Evolutionary conservation across 2,797 vertebrate species (phyloP).

Genomic region (Pangasius macronema): DNA sequence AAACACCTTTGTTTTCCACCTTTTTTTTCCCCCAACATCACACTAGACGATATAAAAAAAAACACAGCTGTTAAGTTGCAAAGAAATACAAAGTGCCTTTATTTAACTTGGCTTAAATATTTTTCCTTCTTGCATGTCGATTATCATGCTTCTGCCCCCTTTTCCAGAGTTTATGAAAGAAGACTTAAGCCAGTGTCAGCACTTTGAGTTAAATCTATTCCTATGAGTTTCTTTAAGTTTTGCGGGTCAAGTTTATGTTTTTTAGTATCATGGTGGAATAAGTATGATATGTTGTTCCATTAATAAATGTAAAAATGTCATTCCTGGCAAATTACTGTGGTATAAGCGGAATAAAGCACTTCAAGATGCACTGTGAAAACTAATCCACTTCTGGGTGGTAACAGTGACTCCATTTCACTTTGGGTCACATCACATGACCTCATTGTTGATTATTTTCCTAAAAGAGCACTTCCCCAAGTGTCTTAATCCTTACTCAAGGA

Average conservation of each 20-base stretch:
- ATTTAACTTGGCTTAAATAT: neutral
- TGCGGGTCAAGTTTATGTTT: neutral
- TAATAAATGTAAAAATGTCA: neutral
- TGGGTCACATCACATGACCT: neutral
- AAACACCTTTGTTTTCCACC: constrained; percentile 22
- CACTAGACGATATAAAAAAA: neutral
- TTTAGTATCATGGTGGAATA: neutral
- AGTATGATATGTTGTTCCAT: neutral
- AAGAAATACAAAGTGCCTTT: neutral
- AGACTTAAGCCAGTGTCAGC: neutral
- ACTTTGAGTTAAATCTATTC: neutral
- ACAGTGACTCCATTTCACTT: neutral
- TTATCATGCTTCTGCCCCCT: neutral
- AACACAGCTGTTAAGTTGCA: constrained; percentile 1
- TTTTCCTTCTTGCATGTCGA: neutral
- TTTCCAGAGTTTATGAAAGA: neutral
- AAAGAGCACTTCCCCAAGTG: neutral
- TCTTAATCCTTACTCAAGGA: neutral
- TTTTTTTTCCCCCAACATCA: constrained; percentile 14
- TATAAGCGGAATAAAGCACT: neutral
- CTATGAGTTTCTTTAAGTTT: neutral
- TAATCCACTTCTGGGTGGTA: neutral
- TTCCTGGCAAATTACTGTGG: neutral
- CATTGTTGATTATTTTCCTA: neutral
- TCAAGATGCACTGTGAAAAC: neutral